Evolutionary conservation across 1,140 invertebrate genomes (phyloP).

Genomic region (Drusus annulatus): DNA sequence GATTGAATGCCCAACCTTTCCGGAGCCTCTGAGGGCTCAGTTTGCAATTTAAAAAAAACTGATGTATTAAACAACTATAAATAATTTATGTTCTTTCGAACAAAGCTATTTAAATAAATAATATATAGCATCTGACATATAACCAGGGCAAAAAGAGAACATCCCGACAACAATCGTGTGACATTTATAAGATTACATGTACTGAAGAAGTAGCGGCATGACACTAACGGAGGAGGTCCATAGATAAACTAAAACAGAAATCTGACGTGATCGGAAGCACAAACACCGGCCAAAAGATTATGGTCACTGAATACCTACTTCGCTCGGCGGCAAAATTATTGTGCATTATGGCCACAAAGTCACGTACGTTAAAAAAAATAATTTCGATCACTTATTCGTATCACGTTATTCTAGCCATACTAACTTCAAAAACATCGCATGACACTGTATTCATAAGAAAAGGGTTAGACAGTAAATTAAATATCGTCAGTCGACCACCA

Average conservation of each 20-base stretch:
- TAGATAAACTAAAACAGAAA: slow-evolving; percentile 5
- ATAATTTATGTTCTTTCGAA: slow-evolving; percentile 1
- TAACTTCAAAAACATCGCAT: too few species aligned
- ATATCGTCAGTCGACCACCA: too few species aligned
- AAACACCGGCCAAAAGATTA: too few species aligned
- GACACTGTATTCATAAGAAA: too few species aligned
- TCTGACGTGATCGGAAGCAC: too few species aligned
- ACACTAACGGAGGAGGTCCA: slow-evolving; percentile 1
- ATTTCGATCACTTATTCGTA: too few species aligned
- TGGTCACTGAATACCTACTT: too few species aligned
- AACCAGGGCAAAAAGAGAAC: background rate
- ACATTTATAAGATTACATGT: slow-evolving; percentile 22
- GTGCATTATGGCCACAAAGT: too few species aligned
- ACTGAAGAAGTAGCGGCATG: background rate
- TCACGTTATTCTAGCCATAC: too few species aligned
- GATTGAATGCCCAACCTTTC: slow-evolving; percentile 35
- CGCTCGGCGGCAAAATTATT: too few species aligned
- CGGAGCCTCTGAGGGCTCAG: slow-evolving; percentile 18
- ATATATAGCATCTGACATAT: slow-evolving; percentile 2
- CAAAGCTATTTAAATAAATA: background rate
- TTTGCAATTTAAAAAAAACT: background rate
- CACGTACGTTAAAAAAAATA: too few species aligned
- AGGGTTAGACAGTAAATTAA: too few species aligned
- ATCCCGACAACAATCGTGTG: slow-evolving; percentile 22
- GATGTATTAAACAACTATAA: slow-evolving; percentile 24